Conservation (phyloP, 2,888 invertebrate genomes). For the Dicycla oo region DNA sequence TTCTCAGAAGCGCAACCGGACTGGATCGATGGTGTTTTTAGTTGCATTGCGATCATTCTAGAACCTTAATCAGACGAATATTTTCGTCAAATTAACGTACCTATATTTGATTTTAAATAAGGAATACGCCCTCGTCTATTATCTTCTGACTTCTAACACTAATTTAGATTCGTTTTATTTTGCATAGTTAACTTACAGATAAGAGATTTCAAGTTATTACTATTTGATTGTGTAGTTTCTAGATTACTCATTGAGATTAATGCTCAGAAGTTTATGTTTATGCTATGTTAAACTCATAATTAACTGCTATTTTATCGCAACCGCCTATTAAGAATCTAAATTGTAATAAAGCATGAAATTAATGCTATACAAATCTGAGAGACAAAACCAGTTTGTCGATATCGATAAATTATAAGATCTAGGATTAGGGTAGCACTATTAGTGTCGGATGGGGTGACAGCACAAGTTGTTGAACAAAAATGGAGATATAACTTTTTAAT, state of each 20-base stretch:
- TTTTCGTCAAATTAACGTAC: constrained; percentile 40
- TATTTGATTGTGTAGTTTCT: constrained; percentile 30
- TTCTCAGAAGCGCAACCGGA: constrained; percentile 78
- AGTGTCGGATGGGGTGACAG: constrained; percentile 11
- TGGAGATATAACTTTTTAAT: constrained; percentile 22
- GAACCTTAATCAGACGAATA: constrained; percentile 62
- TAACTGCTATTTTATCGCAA: constrained; percentile 37
- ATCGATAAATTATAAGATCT: constrained; percentile 41
- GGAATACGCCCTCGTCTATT: constrained; percentile 18
- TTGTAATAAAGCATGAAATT: constrained; percentile 20
- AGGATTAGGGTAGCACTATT: constrained; percentile 28
- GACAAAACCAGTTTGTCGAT: constrained; percentile 42
- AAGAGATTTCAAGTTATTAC: constrained; percentile 38
- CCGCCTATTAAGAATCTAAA: constrained; percentile 33
- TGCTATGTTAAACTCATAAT: constrained; percentile 33
- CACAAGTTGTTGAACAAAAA: constrained; percentile 24
- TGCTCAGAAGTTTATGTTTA: constrained; percentile 23
- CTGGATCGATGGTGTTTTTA: constrained; percentile 69
- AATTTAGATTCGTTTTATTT: constrained; percentile 44
- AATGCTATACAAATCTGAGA: constrained; percentile 4
- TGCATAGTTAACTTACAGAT: constrained; percentile 39
- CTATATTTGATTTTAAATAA: constrained; percentile 9
- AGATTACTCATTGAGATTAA: constrained; percentile 42
- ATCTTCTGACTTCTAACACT: constrained; percentile 42
- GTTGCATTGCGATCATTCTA: constrained; percentile 68